Base-by-base conservation (phyloP, 2,888 invertebrate species). In the Crepidodera aurea region DNA sequence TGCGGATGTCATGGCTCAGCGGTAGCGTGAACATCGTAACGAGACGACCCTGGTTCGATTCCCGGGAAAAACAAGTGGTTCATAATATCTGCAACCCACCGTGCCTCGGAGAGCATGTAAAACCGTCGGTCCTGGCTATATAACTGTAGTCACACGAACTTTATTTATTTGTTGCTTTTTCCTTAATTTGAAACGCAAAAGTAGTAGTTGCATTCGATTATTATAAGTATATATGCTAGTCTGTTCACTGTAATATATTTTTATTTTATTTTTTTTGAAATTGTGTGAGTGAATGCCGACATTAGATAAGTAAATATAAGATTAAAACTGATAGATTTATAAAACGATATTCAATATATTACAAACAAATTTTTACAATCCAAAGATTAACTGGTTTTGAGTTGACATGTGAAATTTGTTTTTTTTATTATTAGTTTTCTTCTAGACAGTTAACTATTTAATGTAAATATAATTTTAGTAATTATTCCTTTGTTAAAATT, bases 361-460 rank as follows among this genome's bases (percentile, higher is more conserved):
- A 32, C 32, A 34, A 8, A 64, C 65, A 67, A 62, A 64, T 81
- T 80, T 81, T 80, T 80, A 80, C 79, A 78, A 79, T 78, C 80
- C 80, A 80, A 81, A 80, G 80, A 80, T 78, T 75, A 68, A 68
- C 51, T 65, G 62, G 55, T 56, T 58, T 64, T 61, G 60, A 68
- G 69, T 66, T 53, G 71, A 71, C 69, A 18, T 59, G 57, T 67
- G 66, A 67, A 54, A 51, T 67, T 67, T 62, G 44, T 60, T 61
- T 51, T 44, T 59, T 64, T 57, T n/a, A n/a, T 60, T 64, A 63
- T 63, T 62, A 56, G 65, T 63, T 67, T 62, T 51, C 22, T 22
- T 62, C 2, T 62, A 46, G 55, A 60, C 63, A 65, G 64, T 67
- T 60, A 10, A 40, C 13, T 50, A 60, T 68, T 53, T 64, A 54